Percentiles rank a stretch among this genome's conserved stretches.
These are phyloP conservation scores for Trichacis sp. DNA, from an alignment of 2,888 invertebrate species.

Conservation along the genomic window DNA sequence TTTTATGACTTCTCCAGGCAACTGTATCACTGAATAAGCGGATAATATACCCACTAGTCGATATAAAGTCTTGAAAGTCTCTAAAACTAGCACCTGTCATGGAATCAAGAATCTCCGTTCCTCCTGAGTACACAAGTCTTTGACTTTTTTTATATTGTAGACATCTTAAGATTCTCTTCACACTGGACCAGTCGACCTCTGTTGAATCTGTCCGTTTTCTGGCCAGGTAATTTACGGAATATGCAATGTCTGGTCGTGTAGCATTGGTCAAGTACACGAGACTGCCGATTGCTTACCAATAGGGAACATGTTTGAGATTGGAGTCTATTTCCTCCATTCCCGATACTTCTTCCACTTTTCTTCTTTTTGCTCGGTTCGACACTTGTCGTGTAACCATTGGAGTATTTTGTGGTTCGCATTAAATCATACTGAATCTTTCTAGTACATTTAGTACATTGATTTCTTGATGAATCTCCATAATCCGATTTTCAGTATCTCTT, in stretches of 20 bases:
- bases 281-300: conserved; percentile 42
- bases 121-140: conserved; percentile 20
- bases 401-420: conserved; percentile 11
- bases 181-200: conserved; percentile 32
- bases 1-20: conserved; percentile 44
- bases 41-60: conserved; percentile 34
- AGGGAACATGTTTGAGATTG: conserved; percentile 16
- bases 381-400: conserved; percentile 39
- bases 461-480: too few relatives aligned
- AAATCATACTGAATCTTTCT: too few relatives aligned
- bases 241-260: conserved; percentile 24
- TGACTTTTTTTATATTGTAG: conserved; percentile 23
- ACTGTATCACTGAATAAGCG: conserved; percentile 33
- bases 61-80: conserved; percentile 36
- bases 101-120: conserved; percentile 30
- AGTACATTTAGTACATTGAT: too few relatives aligned
- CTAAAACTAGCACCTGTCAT: conserved; percentile 43
- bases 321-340: not conserved
- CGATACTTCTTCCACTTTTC: conserved; percentile 1
- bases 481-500: too few relatives aligned
- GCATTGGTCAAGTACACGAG: not conserved
- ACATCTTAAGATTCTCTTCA: conserved; percentile 21
- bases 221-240: conserved; percentile 20
- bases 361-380: conserved; percentile 16
- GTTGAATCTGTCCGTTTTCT: conserved; percentile 26